These are phyloP conservation scores for Glossophaga mutica DNA, from an alignment of 2,797 vertebrate species.

Conservation along the genomic window DNA sequence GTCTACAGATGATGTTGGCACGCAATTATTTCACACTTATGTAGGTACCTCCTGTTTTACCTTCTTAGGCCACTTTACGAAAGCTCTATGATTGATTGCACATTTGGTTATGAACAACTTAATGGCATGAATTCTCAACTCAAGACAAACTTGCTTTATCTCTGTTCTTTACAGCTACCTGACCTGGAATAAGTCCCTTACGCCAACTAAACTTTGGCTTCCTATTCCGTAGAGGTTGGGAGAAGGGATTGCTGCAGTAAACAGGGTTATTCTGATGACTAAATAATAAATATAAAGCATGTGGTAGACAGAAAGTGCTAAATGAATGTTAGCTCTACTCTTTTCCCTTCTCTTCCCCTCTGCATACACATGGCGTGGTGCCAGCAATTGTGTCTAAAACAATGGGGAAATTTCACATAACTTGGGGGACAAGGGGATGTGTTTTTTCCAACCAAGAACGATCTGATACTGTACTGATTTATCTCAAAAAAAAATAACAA, in stretches of 20 bases:
- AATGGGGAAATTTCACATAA: background rate
- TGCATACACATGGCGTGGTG: background rate
- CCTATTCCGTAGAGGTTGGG: background rate
- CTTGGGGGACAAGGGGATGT: background rate
- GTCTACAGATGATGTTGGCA: background rate
- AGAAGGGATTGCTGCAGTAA: background rate
- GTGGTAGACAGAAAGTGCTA: background rate
- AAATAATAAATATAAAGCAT: background rate
- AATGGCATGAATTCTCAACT: background rate
- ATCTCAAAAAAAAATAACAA: background rate
- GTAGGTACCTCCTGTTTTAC: background rate
- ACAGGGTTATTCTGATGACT: background rate
- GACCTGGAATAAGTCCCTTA: background rate
- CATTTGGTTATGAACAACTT: background rate
- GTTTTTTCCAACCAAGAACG: background rate
- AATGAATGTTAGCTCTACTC: background rate
- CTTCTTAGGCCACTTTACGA: background rate
- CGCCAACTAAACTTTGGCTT: background rate
- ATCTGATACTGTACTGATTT: background rate
- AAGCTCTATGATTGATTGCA: background rate
- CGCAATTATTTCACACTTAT: background rate
- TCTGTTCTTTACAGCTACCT: background rate
- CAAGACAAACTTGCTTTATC: background rate
- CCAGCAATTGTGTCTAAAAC: background rate
- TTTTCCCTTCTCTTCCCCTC: background rate